These are phyloP conservation scores for Indicator maculatus DNA, from an alignment of 2,113 vertebrate genomes.

Conservation along the genomic window DNA sequence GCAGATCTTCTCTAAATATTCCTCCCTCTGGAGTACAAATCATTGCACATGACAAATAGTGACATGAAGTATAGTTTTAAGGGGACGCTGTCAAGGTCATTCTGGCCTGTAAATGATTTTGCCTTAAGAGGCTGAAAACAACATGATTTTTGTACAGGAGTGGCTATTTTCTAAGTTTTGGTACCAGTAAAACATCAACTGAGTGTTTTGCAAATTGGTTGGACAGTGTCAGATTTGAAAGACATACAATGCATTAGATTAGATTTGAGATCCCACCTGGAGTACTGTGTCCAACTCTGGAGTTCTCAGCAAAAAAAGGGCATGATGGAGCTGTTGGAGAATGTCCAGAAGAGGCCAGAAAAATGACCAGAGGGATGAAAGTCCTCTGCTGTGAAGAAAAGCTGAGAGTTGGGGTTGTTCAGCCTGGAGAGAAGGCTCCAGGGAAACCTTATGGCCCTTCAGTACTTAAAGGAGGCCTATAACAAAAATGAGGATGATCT, in stretches of 20 bases:
- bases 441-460: too few relatives aligned
- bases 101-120: constrained; percentile 30
- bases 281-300: too few relatives aligned
- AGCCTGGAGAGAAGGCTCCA: too few relatives aligned
- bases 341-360: too few relatives aligned
- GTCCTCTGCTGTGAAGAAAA: too few relatives aligned
- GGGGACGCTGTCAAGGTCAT: constrained; percentile 9
- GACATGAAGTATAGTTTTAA: constrained; percentile 22
- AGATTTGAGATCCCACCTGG: too few relatives aligned
- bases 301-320: too few relatives aligned
- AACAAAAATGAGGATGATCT: too few relatives aligned
- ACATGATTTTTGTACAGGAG: neutral
- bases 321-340: too few relatives aligned
- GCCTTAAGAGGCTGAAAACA: constrained; percentile 4
- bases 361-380: too few relatives aligned
- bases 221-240: constrained; percentile 11
- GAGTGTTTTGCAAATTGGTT: neutral
- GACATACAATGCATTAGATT: fast-evolving
- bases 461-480: too few relatives aligned
- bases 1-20: neutral
- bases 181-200: neutral
- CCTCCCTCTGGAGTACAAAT: neutral
- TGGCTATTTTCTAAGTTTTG: neutral
- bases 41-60: neutral
- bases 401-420: too few relatives aligned